phyloP scores from a whole-genome alignment of 2,797 vertebrate species.

The Rhinichthys osculus region DNA sequence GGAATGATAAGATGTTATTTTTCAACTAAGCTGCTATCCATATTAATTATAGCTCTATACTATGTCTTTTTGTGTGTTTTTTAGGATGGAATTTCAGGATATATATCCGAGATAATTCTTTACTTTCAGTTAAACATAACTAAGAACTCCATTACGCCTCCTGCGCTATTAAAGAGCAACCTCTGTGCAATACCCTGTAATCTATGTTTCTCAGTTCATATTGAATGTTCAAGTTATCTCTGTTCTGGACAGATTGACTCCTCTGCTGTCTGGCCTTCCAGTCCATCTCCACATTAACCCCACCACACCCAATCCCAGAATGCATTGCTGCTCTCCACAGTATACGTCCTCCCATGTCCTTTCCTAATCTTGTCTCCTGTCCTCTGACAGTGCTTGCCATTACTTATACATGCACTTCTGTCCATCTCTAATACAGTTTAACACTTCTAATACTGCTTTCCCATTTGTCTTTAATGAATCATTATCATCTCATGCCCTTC shows the following conservation, averaged over 20 bases:
- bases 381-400: conserved; percentile 1
- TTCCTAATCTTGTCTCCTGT: neutral
- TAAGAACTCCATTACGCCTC: neutral
- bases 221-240: conserved; percentile 1
- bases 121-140: neutral
- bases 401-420: neutral
- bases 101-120: neutral
- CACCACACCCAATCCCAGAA: conserved; percentile 38
- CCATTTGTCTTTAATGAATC: conserved; percentile 15
- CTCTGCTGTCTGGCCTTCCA: conserved; percentile 19
- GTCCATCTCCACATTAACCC: conserved; percentile 7
- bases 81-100: neutral
- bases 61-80: neutral
- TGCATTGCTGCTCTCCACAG: conserved; percentile 6
- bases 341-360: neutral
- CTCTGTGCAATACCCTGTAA: neutral
- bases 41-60: neutral
- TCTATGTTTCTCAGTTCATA: neutral
- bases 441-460: neutral
- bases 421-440: conserved; percentile 3
- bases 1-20: no score
- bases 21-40: neutral
- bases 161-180: neutral
- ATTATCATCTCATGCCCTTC: conserved; percentile 1
- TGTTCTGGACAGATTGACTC: conserved; percentile 28